Evolutionary conservation across 2,797 vertebrate species (phyloP), one percentile per base, ranked within the genome.

Genomic region (Clangula hyemalis): DNA sequence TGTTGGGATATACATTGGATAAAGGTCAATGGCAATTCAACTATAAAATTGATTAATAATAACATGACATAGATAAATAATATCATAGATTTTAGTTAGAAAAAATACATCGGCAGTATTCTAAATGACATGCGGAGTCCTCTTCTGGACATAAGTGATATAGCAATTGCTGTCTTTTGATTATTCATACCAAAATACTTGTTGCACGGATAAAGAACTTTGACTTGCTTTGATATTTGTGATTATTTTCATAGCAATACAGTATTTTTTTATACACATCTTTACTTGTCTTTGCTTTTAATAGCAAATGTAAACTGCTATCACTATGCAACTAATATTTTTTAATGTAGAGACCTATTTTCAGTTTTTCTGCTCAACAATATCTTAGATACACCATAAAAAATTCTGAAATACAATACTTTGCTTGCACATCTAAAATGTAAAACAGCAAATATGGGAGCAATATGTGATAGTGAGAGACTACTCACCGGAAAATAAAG

Each of bases 71-170:
- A 62, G 94, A 82, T 89, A 88, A 96, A 85, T 91, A 94, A 76
- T 84, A 43, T 36, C 4, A 70, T 68, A 93, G 89, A 90, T 90
- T 95, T 93, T 89, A 71, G 60, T 90, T 94, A 79, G 71, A 41
- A 89, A 95, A 75, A 85, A 57, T 34, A 54, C n/a, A 54, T 78
- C 54, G n/a, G 13, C 62, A 49, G 56, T 81, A 74, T 79, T 96
- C 61, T 82, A 91, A 94, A 96, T 94, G 88, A 91, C 74, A 90
- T 89, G 77, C 3, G 14, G 85, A 94, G 95, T 96, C 95, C 93
- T 96, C 94, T 96, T 95, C 95, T 96, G 95, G 95, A 91, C 90
- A 47, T 85, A 94, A 70, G 73, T 75, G 83, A 93, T 95, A 94
- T 61, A 91, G 85, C 95, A 96, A 45, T 82, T 94, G 28, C 38